Base-by-base conservation (phyloP, 2,888 invertebrate species). In the Syritta pipiens region DNA sequence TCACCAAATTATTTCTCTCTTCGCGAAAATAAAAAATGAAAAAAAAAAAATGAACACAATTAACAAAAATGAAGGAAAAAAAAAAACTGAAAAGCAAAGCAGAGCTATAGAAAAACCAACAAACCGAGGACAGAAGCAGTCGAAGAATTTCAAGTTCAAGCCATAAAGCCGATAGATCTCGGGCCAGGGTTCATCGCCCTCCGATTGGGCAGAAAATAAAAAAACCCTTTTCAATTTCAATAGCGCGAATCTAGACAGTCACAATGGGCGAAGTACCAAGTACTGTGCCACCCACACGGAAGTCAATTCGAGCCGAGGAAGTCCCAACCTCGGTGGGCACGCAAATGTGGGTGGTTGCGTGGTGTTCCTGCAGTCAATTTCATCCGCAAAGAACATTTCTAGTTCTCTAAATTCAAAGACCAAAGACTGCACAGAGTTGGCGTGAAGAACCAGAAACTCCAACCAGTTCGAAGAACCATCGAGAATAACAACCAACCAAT, bases 1-100 rank as follows among this genome's bases (percentile, higher is more conserved):
- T 81, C 81, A 81, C 81, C 81, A 81, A 81, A 75, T 81, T 69
- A 81, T 74, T 51, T 63, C 63, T 72, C 51, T 57, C 46, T 51
- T 60, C 62, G 46, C 69, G 60, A 59, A 44, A 26, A 60, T 42
- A 42, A 49, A 44, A 32, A 35, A 77, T 17, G 0, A 17, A 37
- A 9, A 17, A 17, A n/a, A n/a, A n/a, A n/a, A n/a, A n/a, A 68
- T 48, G 12, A 53, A 42, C 48, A 69, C 51, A 69, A 63, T 69
- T 76, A 69, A 28, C 42, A 26, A n/a, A n/a, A 14, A 37, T 37
- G 14, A 17, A 17, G 17, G 9, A 62, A 42, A 71, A 59, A 46
- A 42, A 37, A 51, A 46, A 37, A 37, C 37, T 22, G 20, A 62
- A 24, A 53, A 55, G 19, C 30, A 44, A 40, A 12, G 44, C 22